These are phyloP conservation scores for Troides oblongomaculatus DNA, from an alignment of 2,888 invertebrate species.

Conservation along the genomic window DNA sequence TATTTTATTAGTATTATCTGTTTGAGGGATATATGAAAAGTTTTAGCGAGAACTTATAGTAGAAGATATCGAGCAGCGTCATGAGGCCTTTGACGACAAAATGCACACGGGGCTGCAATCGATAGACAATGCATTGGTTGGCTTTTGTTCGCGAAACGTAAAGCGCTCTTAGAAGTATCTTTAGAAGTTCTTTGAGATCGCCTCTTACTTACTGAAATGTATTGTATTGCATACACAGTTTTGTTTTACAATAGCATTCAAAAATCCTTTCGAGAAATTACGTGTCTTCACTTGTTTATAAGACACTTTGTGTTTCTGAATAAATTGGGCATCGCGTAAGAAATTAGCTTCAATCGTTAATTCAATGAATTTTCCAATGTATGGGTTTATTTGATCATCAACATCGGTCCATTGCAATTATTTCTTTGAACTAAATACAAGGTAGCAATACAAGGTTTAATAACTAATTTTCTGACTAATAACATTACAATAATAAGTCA, in stretches of 20 bases:
- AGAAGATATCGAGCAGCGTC: constrained; percentile 41
- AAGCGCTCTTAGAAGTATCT: constrained; percentile 53
- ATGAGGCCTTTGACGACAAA: constrained; percentile 71
- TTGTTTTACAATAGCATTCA: constrained; percentile 48
- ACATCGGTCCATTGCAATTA: no score
- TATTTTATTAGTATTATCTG: no score
- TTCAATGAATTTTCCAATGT: no score
- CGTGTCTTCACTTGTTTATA: background rate
- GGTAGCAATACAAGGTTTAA: no score
- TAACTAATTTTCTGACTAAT: no score
- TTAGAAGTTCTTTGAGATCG: constrained; percentile 58
- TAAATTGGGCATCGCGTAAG: no score
- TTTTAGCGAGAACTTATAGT: constrained; percentile 35
- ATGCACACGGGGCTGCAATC: constrained; percentile 68
- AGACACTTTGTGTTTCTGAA: no score
- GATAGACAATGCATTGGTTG: constrained; percentile 74
- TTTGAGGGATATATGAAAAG: background rate
- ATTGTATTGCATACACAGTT: constrained; percentile 43
- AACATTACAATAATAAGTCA: no score
- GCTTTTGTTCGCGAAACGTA: constrained; percentile 71
- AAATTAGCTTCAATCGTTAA: no score
- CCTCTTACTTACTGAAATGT: constrained; percentile 54
- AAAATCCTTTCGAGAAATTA: constrained; percentile 37
- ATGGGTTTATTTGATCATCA: no score
- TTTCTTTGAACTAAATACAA: no score